Evolutionary conservation across 2,888 invertebrate species (phyloP).

Genomic region (Crioceris asparagi): DNA sequence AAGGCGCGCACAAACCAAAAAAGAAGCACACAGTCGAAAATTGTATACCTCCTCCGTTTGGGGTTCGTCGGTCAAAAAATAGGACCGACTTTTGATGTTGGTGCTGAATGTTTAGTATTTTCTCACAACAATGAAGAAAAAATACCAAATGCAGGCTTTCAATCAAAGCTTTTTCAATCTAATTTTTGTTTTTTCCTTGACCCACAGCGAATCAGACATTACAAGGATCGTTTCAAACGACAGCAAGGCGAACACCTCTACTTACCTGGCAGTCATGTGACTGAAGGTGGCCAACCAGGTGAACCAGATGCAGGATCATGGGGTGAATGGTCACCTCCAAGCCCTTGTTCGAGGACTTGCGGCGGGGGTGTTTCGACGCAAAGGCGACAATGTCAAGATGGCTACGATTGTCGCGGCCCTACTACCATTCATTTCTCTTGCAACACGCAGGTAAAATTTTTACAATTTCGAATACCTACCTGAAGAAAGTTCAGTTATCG

Average conservation of each 20-base stretch:
- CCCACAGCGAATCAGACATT: constrained; percentile 45
- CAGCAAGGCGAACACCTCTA: constrained; percentile 65
- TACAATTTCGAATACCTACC: too few species aligned
- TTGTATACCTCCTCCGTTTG: too few species aligned
- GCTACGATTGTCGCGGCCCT: constrained; percentile 61
- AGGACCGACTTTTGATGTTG: too few species aligned
- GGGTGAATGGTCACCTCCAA: constrained; percentile 76
- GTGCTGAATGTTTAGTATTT: too few species aligned
- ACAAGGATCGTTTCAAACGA: constrained; percentile 64
- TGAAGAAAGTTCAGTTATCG: too few species aligned
- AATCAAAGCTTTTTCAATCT: background rate
- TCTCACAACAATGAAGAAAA: too few species aligned
- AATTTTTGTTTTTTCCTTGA: constrained; percentile 2
- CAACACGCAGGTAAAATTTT: constrained; percentile 61
- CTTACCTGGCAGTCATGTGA: constrained; percentile 60
- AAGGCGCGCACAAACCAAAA: too few species aligned
- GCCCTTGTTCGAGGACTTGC: constrained; percentile 81
- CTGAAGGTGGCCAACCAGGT: constrained; percentile 58
- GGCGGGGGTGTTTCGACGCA: constrained; percentile 88
- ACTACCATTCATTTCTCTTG: constrained; percentile 81
- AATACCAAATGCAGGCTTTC: too few species aligned
- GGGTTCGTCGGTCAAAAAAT: too few species aligned
- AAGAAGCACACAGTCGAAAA: too few species aligned
- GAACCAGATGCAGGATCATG: constrained; percentile 59
- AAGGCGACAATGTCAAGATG: constrained; percentile 64